Conservation (phyloP, 1,140 invertebrate genomes). For the Myzus persicae region DNA sequence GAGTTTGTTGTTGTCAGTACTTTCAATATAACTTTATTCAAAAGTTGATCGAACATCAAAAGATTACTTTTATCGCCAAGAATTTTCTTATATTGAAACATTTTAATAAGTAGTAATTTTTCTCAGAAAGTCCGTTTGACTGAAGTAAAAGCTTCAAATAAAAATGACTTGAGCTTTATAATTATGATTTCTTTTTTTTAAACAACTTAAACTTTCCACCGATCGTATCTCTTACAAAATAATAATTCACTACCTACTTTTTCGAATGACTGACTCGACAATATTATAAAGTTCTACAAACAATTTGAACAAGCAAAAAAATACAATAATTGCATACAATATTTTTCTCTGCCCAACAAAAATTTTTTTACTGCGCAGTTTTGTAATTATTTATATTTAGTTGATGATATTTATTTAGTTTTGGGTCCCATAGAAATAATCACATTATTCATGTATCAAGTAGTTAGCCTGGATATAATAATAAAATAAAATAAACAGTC, state of each 20-base stretch:
- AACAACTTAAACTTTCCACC: too few species aligned
- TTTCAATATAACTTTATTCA: neutral
- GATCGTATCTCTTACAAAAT: too few species aligned
- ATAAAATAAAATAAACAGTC: neutral
- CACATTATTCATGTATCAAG: neutral
- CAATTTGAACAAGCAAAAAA: too few species aligned
- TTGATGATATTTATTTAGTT: neutral
- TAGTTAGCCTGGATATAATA: neutral
- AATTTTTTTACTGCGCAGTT: too few species aligned
- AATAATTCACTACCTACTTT: too few species aligned
- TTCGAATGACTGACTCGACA: too few species aligned
- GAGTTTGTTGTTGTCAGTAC: neutral
- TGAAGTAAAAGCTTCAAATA: neutral
- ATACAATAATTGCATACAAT: too few species aligned
- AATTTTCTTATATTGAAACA: neutral
- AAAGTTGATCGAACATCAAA: neutral
- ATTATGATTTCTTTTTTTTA: neutral
- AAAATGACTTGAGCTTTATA: neutral
- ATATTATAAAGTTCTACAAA: too few species aligned
- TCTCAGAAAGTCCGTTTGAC: neutral
- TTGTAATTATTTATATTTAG: neutral
- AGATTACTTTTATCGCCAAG: neutral
- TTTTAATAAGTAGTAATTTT: neutral
- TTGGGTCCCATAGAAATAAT: neutral
- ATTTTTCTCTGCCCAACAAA: too few species aligned